phyloP scores from a whole-genome alignment of 2,797 vertebrate genomes.

The Graptemys geographica region DNA sequence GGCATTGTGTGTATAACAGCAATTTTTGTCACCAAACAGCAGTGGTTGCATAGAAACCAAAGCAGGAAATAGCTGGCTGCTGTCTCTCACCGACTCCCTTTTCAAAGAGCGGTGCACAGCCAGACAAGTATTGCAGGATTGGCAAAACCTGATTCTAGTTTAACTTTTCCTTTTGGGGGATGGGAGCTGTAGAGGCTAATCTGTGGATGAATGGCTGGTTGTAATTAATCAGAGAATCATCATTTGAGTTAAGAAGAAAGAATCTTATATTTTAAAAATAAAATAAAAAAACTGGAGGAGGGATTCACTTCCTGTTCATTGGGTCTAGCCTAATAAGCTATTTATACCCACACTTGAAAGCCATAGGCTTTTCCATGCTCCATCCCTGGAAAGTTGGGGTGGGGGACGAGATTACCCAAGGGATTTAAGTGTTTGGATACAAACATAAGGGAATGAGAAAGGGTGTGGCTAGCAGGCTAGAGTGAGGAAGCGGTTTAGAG shows the following conservation, averaged over 20 bases:
- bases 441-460: not conserved
- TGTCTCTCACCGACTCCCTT: slow-evolving; percentile 14
- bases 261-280: not conserved
- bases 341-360: not conserved
- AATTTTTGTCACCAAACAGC: not conserved
- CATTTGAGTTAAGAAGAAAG: not conserved
- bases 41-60: slow-evolving; percentile 55
- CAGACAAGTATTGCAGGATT: not conserved
- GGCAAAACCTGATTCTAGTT: not conserved
- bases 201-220: not conserved
- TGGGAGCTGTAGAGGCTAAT: fast-evolving
- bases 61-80: slow-evolving; percentile 48
- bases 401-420: not conserved
- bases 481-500: not conserved
- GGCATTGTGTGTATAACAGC: slow-evolving; percentile 33
- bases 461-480: slow-evolving; percentile 26
- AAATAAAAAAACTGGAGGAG: not conserved
- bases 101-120: not conserved
- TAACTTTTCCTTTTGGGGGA: not conserved
- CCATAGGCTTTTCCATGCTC: not conserved
- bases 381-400: not conserved
- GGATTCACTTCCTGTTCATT: not conserved
- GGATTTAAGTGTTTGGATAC: not conserved
- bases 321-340: not conserved
- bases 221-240: not conserved